Evolutionary conservation across 1,140 invertebrate species (phyloP).

Genomic region (Drosophila micromelanica): DNA sequence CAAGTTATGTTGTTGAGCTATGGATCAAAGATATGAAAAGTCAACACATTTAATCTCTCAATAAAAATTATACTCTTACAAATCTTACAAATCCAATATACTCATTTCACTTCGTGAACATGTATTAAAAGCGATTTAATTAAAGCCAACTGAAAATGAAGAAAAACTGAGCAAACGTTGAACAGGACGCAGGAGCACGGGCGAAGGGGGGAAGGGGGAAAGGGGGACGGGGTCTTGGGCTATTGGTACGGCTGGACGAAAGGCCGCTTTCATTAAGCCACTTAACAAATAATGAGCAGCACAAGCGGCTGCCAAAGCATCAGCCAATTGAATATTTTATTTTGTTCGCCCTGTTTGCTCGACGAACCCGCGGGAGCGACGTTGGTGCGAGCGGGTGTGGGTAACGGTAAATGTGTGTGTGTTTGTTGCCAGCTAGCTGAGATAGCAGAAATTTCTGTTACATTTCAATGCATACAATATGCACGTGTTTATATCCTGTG

Average conservation of each 20-base stretch:
- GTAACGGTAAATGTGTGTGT: neutral
- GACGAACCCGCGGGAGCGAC: neutral
- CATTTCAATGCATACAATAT: too few relatives aligned
- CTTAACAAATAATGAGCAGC: constrained; percentile 81
- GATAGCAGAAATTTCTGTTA: neutral
- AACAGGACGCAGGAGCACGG: constrained; percentile 1
- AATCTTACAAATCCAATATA: too few relatives aligned
- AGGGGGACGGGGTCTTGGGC: neutral
- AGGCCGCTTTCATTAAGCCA: constrained; percentile 73
- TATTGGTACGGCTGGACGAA: constrained; percentile 1
- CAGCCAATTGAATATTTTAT: constrained; percentile 73
- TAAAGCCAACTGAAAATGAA: constrained; percentile 45
- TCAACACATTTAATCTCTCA: too few relatives aligned
- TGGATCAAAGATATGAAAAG: too few relatives aligned
- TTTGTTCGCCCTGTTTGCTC: constrained; percentile 19
- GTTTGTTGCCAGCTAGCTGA: neutral
- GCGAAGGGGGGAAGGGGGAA: neutral
- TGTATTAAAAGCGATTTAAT: constrained; percentile 72
- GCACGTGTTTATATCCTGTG: too few relatives aligned
- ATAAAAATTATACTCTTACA: too few relatives aligned
- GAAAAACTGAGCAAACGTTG: constrained; percentile 24
- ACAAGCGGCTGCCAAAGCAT: constrained; percentile 1
- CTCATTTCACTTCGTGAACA: too few relatives aligned
- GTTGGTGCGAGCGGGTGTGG: neutral
- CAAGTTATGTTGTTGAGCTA: too few relatives aligned